Base-by-base conservation (phyloP, 2,888 invertebrate species). In the Smittia aterrima region DNA sequence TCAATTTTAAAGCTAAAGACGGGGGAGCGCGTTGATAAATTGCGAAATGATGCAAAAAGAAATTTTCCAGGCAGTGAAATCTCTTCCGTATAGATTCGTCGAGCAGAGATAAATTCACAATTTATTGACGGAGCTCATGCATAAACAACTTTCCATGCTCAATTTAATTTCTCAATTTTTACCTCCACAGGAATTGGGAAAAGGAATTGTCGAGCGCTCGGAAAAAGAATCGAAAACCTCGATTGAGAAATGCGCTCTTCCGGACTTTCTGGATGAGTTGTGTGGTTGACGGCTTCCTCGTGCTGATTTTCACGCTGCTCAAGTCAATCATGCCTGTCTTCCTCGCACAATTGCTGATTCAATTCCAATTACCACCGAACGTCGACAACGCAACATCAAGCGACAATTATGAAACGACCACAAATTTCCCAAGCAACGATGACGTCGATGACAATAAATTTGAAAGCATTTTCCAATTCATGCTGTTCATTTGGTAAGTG, bases 251-350 rank as follows among this genome's bases (percentile, higher is more conserved):
- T 76, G 90, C 89, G 11, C 85, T 91, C 79, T 84, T 88, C 75
- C 85, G 86, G 76, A 87, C 90, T 27, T 91, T 91, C 81, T 88
- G 89, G 86, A 85, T 87, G 78, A 88, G 89, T 78, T 89, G 89
- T 78, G 83, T 88, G 74, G 83, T 90, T 77, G 90, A 89, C 79
- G 85, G 89, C 72, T 78, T 89, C 76, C 85, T 89, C 81, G 85
- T 87, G 76, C 79, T 89, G n/a, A 76, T 80, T 40, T 82, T 81
- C 68, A 81, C 81, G 47, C 74, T 76, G 76, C 76, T 38, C 41
- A 83, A 83, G 78, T 82, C 83, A 1, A 76, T 80, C 1, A 80
- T 82, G 76, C 83, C 83, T 13, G 81, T 82, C 25, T 79, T 82
- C 11, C 76, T 83, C 47, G 83, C 83, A 13, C 83, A 83, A 76